Evolutionary conservation across 1,140 invertebrate genomes (phyloP).

Genomic region (Holotrichia oblita): DNA sequence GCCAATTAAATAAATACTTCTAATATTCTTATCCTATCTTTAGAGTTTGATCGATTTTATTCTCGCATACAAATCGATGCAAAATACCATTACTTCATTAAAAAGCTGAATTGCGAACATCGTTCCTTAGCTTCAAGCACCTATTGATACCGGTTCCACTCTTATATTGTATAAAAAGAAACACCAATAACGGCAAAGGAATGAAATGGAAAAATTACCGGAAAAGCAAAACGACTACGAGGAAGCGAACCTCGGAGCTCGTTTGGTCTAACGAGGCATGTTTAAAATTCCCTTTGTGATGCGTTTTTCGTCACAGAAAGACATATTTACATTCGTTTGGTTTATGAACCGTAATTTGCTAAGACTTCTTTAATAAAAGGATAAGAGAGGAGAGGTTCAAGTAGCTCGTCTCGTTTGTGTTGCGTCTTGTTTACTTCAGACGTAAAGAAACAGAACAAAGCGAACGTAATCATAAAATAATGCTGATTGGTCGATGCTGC

Average conservation of each 20-base stretch:
- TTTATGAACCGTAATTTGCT: conserved; percentile 6
- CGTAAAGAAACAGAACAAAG: not conserved
- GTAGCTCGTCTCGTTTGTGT: not conserved
- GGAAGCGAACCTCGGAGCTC: not conserved
- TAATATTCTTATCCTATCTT: no score
- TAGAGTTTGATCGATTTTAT: no score
- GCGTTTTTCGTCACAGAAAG: not conserved
- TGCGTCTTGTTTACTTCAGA: not conserved
- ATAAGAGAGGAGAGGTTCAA: not conserved
- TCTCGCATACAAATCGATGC: no score
- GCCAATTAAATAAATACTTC: no score
- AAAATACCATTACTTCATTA: no score
- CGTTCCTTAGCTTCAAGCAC: no score
- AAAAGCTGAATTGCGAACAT: no score
- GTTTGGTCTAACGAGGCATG: not conserved
- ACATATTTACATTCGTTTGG: conserved; percentile 15
- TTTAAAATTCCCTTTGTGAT: conserved; percentile 17
- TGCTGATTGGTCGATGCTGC: no score
- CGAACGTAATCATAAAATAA: not conserved
- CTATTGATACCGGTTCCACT: no score
- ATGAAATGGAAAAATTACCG: not conserved
- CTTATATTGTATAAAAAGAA: no score
- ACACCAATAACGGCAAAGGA: not conserved
- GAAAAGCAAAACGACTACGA: not conserved
- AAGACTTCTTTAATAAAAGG: not conserved